Evolutionary conservation across 1,140 invertebrate genomes (phyloP).

Genomic region (Orius insidiosus): DNA sequence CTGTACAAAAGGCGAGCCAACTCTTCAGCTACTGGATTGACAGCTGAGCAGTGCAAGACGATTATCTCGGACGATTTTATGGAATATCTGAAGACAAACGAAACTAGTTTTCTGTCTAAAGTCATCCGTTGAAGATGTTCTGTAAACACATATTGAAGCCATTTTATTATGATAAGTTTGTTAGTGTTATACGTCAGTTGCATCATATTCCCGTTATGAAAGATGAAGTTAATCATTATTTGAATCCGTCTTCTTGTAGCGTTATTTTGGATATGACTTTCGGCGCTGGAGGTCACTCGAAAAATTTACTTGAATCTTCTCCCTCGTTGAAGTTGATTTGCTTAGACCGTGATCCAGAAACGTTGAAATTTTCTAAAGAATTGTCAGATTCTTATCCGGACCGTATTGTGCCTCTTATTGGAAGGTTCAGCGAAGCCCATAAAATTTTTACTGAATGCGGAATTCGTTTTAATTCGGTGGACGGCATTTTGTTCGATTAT

Average conservation of each 20-base stretch:
- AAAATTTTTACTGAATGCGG: slow-evolving; percentile 38
- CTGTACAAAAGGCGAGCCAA: slow-evolving; percentile 36
- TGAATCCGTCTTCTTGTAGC: slow-evolving; percentile 41
- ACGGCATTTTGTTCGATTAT: slow-evolving; percentile 82
- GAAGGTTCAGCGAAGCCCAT: slow-evolving; percentile 75
- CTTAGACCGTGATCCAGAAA: slow-evolving; percentile 75
- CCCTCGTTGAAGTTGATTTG: slow-evolving; percentile 46
- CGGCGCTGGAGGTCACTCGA: slow-evolving; percentile 79
- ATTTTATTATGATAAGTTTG: neutral
- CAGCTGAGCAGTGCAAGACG: slow-evolving; percentile 46
- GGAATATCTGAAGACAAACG: slow-evolving; percentile 23
- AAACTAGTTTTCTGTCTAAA: slow-evolving; percentile 9
- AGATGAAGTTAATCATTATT: slow-evolving; percentile 46
- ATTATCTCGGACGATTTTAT: slow-evolving; percentile 53
- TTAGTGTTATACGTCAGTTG: neutral
- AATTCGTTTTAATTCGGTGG: slow-evolving; percentile 46
- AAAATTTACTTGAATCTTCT: slow-evolving; percentile 35
- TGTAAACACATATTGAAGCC: neutral
- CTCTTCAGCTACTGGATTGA: slow-evolving; percentile 49
- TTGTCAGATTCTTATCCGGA: slow-evolving; percentile 45
- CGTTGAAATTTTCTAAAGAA: slow-evolving; percentile 44
- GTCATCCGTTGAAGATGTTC: neutral
- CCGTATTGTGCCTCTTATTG: slow-evolving; percentile 57
- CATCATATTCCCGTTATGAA: slow-evolving; percentile 52
- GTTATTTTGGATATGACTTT: slow-evolving; percentile 79